A percentile compares a stretch with the other conserved stretches of the same genome.
Conservation (phyloP, 2,888 invertebrate genomes). For the Drosophila trichaetosa region DNA sequence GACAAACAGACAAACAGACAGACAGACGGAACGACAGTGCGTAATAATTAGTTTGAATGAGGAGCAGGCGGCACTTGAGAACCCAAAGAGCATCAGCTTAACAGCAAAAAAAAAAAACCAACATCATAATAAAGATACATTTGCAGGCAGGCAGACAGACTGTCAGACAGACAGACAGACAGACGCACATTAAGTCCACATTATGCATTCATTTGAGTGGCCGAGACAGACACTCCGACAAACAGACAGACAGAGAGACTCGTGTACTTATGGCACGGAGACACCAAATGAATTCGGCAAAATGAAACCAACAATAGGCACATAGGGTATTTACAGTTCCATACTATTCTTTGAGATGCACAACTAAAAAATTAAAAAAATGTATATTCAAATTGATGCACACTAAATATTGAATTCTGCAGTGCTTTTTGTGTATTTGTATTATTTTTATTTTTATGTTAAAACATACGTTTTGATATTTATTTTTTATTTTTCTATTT, state of each 20-base stretch:
- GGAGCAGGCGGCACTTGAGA: slow-evolving; percentile 55
- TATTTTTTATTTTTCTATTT: background rate
- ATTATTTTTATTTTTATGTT: background rate
- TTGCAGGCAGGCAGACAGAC: slow-evolving; percentile 29
- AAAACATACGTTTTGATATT: background rate
- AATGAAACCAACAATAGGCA: slow-evolving; percentile 17
- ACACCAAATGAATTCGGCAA: slow-evolving; percentile 39
- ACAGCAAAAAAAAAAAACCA: slow-evolving; percentile 17
- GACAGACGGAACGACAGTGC: slow-evolving; percentile 22
- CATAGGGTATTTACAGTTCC: background rate
- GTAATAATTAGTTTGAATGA: slow-evolving; percentile 71
- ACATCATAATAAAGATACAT: slow-evolving; percentile 48
- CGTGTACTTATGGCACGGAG: slow-evolving; percentile 12
- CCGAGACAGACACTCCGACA: slow-evolving; percentile 23
- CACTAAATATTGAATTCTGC: too few species aligned
- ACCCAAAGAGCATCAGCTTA: slow-evolving; percentile 25
- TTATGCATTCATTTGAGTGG: slow-evolving; percentile 69
- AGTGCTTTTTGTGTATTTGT: background rate
- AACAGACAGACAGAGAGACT: slow-evolving; percentile 14
- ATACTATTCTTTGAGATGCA: background rate
- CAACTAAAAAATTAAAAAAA: background rate
- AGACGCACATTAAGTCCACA: slow-evolving; percentile 60
- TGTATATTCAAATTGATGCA: background rate
- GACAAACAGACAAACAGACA: slow-evolving; percentile 25
- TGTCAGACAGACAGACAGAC: slow-evolving; percentile 22